Evolutionary conservation across 2,113 vertebrate genomes (phyloP), one percentile per base, ranked within the genome.

Genomic region (Phalacrocorax carbo): DNA sequence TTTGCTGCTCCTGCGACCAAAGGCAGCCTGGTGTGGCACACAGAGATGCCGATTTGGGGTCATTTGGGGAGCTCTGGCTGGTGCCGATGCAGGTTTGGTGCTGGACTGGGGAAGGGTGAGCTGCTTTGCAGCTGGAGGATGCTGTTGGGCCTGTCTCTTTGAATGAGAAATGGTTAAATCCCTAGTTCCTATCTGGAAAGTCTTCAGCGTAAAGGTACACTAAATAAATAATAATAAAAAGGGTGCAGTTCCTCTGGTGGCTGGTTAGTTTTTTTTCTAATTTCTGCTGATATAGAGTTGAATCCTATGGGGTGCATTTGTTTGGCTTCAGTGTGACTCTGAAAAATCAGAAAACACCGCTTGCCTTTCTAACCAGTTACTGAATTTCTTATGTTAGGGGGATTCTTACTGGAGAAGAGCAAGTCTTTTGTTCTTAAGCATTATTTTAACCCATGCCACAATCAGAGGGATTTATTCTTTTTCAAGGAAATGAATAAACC

Each of bases 1-100:
- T 21, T 2, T 5, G 46, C 55, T 12, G 46, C 25, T 68, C 44
- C 11, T 15, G 21, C 0, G 1, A 4, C 17, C 30, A 3, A 7
- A 11, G 17, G n/a, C 27, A 20, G 38, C 25, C 17, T 23, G 2
- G 10, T 5, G 16, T 32, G 65, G n/a, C 38, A 4, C 40, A 0
- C 3, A 5, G 49, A 42, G 42, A 2, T 20, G 48, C 13, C 8
- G 70, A 1, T 70, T 11, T 65, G 66, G 60, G 5, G 9, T 57
- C 5, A 0, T 11, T 1, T 15, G 13, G 26, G 54, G 21, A 42
- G 36, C 40, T n/a, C 36, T 22, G 30, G 20, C 21, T 25, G 76
- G 20, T 19, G 29, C 29, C 22, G 38, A 11, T 15, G 5, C 32
- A 26, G 18, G 36, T 46, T 65, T 46, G 36, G 26, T 17, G 34